Conservation (phyloP, 2,888 invertebrate genomes). For the Bimastos eiseni region DNA sequence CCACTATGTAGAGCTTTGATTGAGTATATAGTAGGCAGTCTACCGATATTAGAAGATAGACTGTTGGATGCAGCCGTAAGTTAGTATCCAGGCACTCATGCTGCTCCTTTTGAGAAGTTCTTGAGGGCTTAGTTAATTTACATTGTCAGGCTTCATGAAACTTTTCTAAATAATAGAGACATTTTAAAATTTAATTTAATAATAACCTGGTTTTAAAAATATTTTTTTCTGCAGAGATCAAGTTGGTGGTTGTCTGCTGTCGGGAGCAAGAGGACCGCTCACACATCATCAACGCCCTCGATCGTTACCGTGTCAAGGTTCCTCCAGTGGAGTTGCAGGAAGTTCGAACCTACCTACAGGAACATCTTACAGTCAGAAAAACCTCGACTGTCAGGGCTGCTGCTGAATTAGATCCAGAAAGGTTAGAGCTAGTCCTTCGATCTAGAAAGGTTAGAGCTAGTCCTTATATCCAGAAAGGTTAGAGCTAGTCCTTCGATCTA, state of each 20-base stretch:
- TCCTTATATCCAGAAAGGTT: neutral
- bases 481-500: no score
- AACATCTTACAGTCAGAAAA: conserved; percentile 38
- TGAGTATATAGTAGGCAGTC: no score
- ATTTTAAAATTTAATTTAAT: neutral
- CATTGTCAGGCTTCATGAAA: conserved; percentile 13
- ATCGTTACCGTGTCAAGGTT: conserved; percentile 42
- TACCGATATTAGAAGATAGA: no score
- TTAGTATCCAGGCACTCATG: neutral
- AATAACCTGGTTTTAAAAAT: neutral
- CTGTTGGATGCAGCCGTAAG: no score
- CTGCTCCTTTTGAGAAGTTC: neutral
- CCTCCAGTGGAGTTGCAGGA: conserved; percentile 29
- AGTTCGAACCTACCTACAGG: conserved; percentile 43
- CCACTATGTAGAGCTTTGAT: no score
- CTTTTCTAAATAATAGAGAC: neutral
- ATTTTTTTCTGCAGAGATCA: conserved; percentile 41
- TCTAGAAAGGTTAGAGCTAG: neutral
- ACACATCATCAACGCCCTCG: conserved; percentile 51
- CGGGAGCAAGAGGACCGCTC: conserved; percentile 52
- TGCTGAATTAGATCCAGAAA: conserved; percentile 26
- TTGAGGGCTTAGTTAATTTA: neutral
- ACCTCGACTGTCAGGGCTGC: neutral
- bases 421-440: neutral
- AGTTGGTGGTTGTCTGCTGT: conserved; percentile 51